Base-by-base conservation (phyloP, 2,113 vertebrate species). In the Podiceps cristatus region DNA sequence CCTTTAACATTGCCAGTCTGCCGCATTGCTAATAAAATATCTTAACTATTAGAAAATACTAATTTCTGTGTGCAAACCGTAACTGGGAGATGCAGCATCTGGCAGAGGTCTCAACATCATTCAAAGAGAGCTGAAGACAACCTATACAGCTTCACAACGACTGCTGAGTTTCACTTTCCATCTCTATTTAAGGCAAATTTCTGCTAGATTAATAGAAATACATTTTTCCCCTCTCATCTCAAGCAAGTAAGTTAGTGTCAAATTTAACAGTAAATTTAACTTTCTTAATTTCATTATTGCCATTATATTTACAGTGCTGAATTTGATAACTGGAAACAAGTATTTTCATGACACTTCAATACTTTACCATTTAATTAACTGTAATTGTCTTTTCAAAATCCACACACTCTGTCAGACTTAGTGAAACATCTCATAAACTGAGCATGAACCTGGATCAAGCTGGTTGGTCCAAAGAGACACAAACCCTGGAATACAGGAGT, bases 221-320 rank as follows among this genome's bases (percentile, higher is more conserved):
- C 10, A 11, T 0, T 82, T 49, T 64, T 44, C 31, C 50, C n/a
- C 55, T 49, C 40, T 66, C 50, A 55, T 69, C 42, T 87, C 81
- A 75, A 67, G 22, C 6, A 40, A 88, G 37, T 35, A 55, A 69
- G 23, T 56, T 40, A 7, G 11, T 56, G 35, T 35, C 80, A 68
- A 63, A 84, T 75, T 73, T 58, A 91, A 73, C 20, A 74, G 58
- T 40, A 80, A 77, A 87, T 71, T 55, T 91, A 81, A 75, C 71
- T 44, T 60, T 23, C 58, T 73, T 74, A 0, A 2, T 73, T 83
- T 86, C 7, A 35, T 78, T 81, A 62, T 24, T 91, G 37, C 12
- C 25, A 20, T 31, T 83, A n/a, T 40, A 87, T 69, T 72, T 74
- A 67, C 16, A 75, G 31, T 17, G 40, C 44, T 40, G 44, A 75